phyloP scores from a whole-genome alignment of 2,888 invertebrate species.

The Conchocele bisecta region DNA sequence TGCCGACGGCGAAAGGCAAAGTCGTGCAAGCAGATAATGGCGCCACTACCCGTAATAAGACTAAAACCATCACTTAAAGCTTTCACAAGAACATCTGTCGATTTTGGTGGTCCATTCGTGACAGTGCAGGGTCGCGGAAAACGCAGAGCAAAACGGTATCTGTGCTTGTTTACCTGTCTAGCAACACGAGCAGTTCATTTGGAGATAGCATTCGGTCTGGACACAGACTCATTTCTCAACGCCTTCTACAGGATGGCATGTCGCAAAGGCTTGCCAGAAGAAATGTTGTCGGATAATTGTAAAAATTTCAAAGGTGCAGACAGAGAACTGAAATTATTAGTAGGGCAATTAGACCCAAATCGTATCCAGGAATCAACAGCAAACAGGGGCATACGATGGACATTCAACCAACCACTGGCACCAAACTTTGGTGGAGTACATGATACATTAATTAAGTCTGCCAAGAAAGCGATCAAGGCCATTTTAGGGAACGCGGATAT shows the following conservation, averaged over 20 bases:
- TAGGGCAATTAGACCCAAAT: conserved; percentile 7
- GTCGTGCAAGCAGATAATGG: conserved; percentile 37
- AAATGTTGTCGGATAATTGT: conserved; percentile 50
- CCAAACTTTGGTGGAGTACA: conserved; percentile 58
- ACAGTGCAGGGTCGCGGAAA: conserved; percentile 48
- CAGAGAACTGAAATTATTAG: conserved; percentile 19
- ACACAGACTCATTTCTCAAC: conserved; percentile 52
- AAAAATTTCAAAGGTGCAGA: conserved; percentile 49
- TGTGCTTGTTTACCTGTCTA: conserved; percentile 57
- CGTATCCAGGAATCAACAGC: conserved; percentile 30
- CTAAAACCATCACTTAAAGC: conserved; percentile 20
- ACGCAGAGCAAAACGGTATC: conserved; percentile 40
- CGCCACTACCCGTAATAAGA: conserved; percentile 28
- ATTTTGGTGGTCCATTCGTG: conserved; percentile 45
- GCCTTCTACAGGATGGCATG: conserved; percentile 40
- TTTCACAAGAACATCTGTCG: conserved; percentile 29
- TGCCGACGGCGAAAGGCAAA: conserved; percentile 30
- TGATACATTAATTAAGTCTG: conserved; percentile 50
- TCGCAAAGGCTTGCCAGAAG: conserved; percentile 43
- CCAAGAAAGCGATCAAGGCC: conserved; percentile 55
- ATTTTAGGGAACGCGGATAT: conserved; percentile 44
- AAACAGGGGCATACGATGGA: conserved; percentile 44
- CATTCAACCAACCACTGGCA: conserved; percentile 55
- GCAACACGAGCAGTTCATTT: conserved; percentile 47
- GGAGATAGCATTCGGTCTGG: conserved; percentile 44